Conservation (phyloP, 2,797 vertebrate species). For the Microctenopoma stevenorrisi region DNA sequence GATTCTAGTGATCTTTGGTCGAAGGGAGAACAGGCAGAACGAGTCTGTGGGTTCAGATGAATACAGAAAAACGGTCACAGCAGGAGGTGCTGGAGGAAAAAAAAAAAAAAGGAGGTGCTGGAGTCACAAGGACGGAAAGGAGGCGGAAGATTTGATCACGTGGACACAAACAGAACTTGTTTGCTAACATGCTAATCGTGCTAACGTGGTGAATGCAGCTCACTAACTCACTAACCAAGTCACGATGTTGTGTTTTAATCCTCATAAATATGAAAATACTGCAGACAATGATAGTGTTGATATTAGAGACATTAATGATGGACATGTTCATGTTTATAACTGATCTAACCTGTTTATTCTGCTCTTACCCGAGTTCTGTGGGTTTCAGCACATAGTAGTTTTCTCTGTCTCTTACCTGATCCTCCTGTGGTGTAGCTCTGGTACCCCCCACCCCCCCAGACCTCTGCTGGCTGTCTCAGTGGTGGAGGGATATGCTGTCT, state of each 20-base stretch:
- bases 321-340: conserved; percentile 38
- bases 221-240: conserved; percentile 42
- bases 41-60: too few species aligned
- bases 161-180: too few species aligned
- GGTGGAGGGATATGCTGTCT: conserved; percentile 84
- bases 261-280: conserved; percentile 14
- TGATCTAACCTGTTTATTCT: conserved; percentile 76
- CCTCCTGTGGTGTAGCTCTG: conserved; percentile 45
- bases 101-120: too few species aligned
- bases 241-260: conserved; percentile 18
- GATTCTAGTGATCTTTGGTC: too few species aligned
- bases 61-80: too few species aligned
- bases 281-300: conserved; percentile 34
- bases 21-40: too few species aligned
- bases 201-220: conserved; percentile 13
- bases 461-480: conserved; percentile 55
- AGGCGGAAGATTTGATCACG: too few species aligned
- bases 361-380: conserved; percentile 46
- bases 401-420: conserved; percentile 45
- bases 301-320: conserved; percentile 45
- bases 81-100: too few species aligned
- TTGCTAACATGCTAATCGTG: too few species aligned
- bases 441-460: conserved; percentile 28
- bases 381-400: conserved; percentile 46
- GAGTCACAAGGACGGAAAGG: too few species aligned